These are phyloP conservation scores for Chionis minor DNA, from an alignment of 2,113 vertebrate genomes.

Conservation along the genomic window DNA sequence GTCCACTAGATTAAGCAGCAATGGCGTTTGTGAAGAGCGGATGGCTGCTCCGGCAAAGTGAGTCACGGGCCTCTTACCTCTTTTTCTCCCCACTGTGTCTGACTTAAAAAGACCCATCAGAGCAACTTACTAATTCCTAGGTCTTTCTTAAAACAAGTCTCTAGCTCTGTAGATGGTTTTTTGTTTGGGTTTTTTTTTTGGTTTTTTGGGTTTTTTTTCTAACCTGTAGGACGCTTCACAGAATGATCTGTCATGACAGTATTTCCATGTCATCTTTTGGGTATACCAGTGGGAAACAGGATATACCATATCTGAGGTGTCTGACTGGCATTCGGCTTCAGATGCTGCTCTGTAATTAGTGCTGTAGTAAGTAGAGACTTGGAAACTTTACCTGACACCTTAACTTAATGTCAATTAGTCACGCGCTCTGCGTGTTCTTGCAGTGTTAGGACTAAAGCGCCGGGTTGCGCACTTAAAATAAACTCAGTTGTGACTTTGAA, in stretches of 20 bases:
- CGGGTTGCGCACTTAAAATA: neutral
- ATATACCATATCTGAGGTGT: neutral
- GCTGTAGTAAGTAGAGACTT: neutral
- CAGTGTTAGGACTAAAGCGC: neutral
- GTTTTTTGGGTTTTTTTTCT: neutral
- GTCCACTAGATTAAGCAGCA: constrained; percentile 18
- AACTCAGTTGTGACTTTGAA: neutral
- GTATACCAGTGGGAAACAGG: neutral
- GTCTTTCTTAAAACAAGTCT: neutral
- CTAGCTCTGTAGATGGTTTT: neutral
- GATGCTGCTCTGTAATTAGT: neutral
- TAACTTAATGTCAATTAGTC: neutral
- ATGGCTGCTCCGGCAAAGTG: constrained; percentile 82
- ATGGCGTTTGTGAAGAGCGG: constrained; percentile 83
- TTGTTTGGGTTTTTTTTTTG: no score
- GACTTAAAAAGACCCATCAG: neutral
- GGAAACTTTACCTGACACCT: neutral
- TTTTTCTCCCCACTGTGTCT: neutral
- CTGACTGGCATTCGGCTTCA: neutral
- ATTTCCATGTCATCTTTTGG: neutral
- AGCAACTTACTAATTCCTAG: neutral
- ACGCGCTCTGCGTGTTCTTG: neutral
- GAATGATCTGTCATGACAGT: neutral
- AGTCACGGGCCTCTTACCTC: constrained; percentile 29
- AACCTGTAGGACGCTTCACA: neutral